Percentiles rank a stretch among this genome's conserved stretches.
Conservation (phyloP, 2,888 invertebrate genomes). For the Drosophila phalerata region DNA sequence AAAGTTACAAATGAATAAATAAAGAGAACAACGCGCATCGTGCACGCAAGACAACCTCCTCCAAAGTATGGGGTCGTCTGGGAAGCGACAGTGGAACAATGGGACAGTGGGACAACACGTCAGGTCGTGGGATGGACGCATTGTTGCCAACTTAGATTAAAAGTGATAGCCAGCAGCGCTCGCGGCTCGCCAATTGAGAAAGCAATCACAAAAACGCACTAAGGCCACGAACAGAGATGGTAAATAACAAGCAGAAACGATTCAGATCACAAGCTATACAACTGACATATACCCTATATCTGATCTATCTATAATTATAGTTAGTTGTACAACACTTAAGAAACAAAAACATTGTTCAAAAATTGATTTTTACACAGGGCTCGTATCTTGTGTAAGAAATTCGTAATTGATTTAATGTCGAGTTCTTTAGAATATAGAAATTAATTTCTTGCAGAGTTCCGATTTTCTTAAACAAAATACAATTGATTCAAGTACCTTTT, state of each 20-base stretch:
- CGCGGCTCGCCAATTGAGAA: slow-evolving; percentile 67
- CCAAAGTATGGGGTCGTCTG: background rate
- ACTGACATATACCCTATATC: slow-evolving; percentile 5
- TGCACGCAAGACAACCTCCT: slow-evolving; percentile 42
- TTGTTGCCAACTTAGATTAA: slow-evolving; percentile 74
- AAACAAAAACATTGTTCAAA: too few relatives aligned
- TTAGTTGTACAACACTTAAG: too few relatives aligned
- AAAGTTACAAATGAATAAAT: slow-evolving; percentile 50
- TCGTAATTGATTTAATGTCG: too few relatives aligned
- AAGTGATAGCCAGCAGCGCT: slow-evolving; percentile 67
- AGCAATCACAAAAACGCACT: slow-evolving; percentile 66
- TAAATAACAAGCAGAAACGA: slow-evolving; percentile 7
- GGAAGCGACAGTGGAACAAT: background rate
- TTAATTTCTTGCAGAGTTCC: too few relatives aligned
- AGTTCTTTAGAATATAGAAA: too few relatives aligned
- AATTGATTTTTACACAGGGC: too few relatives aligned
- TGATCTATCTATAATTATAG: too few relatives aligned
- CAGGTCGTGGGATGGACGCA: slow-evolving; percentile 38
- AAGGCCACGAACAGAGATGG: slow-evolving; percentile 29
- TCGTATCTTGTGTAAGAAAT: too few relatives aligned
- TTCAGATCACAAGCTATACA: background rate
- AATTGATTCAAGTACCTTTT: too few relatives aligned
- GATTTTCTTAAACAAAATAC: too few relatives aligned
- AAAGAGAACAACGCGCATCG: slow-evolving; percentile 40
- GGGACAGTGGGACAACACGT: background rate